These are phyloP conservation scores for Mus spicilegus DNA, from an alignment of 2,113 vertebrate species.

Conservation along the genomic window DNA sequence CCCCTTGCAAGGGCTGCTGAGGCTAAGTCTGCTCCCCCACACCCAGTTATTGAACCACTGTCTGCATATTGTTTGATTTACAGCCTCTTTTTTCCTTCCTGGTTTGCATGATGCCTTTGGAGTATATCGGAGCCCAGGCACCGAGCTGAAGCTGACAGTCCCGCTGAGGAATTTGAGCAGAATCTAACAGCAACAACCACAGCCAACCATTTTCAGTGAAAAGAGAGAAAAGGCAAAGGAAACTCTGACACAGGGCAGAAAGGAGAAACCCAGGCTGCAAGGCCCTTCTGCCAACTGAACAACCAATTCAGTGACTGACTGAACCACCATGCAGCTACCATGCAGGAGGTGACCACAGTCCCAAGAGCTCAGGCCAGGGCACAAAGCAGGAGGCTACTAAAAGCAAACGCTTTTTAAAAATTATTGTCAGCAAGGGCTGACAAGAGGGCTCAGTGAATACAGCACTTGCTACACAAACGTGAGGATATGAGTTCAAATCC, in stretches of 20 bases:
- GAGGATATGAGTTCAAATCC: background rate
- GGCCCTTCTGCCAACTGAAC: background rate
- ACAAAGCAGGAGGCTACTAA: background rate
- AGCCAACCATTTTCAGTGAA: background rate
- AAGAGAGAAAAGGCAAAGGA: background rate
- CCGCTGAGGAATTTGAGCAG: background rate
- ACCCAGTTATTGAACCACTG: background rate
- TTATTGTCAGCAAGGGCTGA: background rate
- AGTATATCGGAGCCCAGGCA: background rate
- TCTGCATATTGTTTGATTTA: slow-evolving; percentile 34
- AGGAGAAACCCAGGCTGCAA: background rate
- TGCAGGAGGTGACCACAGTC: too few relatives aligned
- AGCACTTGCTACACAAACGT: background rate
- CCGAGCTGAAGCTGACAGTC: background rate
- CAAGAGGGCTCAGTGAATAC: background rate
- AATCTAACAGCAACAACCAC: background rate
- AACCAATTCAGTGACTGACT: background rate
- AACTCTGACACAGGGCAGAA: background rate
- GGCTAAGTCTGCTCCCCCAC: background rate
- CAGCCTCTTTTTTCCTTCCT: background rate
- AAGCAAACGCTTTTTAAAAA: background rate
- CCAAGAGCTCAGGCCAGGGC: background rate
- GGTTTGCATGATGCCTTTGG: background rate
- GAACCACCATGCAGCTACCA: background rate
- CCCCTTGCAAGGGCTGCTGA: background rate